Conservation (phyloP, 2,888 invertebrate genomes). For the Alitta virens region DNA sequence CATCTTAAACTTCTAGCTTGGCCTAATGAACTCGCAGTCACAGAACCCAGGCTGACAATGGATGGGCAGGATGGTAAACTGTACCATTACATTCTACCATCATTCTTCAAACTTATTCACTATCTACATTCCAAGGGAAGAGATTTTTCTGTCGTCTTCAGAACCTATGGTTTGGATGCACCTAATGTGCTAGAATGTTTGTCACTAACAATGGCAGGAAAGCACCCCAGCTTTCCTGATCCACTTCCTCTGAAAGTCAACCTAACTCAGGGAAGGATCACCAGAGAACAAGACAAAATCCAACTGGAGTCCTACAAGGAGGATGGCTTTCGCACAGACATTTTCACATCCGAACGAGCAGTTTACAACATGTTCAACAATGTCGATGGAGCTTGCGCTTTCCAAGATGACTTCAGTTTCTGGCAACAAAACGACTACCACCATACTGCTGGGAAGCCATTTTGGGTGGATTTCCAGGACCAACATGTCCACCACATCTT, state of each 20-base stretch:
- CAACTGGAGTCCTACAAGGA: constrained; percentile 2
- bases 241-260: constrained; percentile 36
- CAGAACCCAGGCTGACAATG: constrained; percentile 37
- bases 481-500: constrained; percentile 49
- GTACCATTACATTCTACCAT: constrained; percentile 54
- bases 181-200: constrained; percentile 33
- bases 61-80: constrained; percentile 37
- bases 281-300: constrained; percentile 29
- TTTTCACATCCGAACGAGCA: constrained; percentile 31
- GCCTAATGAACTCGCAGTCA: constrained; percentile 29
- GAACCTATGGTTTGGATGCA: constrained; percentile 54
- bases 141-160: constrained; percentile 48
- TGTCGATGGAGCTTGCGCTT: constrained; percentile 44
- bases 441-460: constrained; percentile 47
- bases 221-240: constrained; percentile 44
- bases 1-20: constrained; percentile 45
- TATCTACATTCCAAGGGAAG: constrained; percentile 37
- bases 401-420: constrained; percentile 48
- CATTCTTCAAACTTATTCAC: constrained; percentile 47
- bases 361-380: constrained; percentile 44
- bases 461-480: constrained; percentile 49
- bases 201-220: constrained; percentile 10
- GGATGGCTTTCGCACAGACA: constrained; percentile 5
- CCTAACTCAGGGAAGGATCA: constrained; percentile 36
- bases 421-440: constrained; percentile 50